phyloP scores from a whole-genome alignment of 35 echinoderm and acorn worm species.

The Patiria miniata region DNA sequence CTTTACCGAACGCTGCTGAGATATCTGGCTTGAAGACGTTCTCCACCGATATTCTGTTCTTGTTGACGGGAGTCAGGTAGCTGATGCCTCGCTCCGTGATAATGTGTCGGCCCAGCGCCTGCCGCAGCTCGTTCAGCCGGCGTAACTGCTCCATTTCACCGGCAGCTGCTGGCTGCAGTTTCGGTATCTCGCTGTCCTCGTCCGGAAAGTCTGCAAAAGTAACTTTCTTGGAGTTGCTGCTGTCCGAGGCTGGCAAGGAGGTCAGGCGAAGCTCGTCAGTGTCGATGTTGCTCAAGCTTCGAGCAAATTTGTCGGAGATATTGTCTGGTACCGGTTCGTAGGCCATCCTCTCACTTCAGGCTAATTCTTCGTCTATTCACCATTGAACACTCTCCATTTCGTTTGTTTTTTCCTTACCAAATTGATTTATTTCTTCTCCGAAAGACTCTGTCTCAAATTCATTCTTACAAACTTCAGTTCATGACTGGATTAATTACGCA shows the following conservation, averaged over 20 bases:
- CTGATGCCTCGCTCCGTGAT: not conserved
- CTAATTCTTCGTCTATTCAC: too few species aligned
- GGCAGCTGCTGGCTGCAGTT: not conserved
- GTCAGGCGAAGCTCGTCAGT: not conserved
- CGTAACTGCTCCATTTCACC: not conserved
- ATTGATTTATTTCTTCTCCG: too few species aligned
- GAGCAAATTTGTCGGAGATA: not conserved
- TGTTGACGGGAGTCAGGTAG: not conserved
- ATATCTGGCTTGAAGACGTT: conserved; percentile 1
- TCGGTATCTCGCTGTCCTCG: not conserved
- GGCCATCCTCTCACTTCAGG: too few species aligned
- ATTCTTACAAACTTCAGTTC: too few species aligned
- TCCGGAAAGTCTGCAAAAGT: not conserved
- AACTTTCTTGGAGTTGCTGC: conserved; percentile 14
- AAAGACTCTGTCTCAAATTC: too few species aligned
- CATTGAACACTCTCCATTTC: too few species aligned
- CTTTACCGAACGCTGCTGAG: not conserved
- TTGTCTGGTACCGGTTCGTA: not conserved
- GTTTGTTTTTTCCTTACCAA: too few species aligned
- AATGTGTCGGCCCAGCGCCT: not conserved
- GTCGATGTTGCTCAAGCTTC: not conserved
- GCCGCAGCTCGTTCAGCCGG: not conserved
- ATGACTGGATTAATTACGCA: too few species aligned
- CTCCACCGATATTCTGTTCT: conserved; percentile 19
- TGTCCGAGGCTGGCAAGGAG: not conserved